Base-by-base conservation (phyloP, 1,140 invertebrate species). In the Cyclina sinensis region DNA sequence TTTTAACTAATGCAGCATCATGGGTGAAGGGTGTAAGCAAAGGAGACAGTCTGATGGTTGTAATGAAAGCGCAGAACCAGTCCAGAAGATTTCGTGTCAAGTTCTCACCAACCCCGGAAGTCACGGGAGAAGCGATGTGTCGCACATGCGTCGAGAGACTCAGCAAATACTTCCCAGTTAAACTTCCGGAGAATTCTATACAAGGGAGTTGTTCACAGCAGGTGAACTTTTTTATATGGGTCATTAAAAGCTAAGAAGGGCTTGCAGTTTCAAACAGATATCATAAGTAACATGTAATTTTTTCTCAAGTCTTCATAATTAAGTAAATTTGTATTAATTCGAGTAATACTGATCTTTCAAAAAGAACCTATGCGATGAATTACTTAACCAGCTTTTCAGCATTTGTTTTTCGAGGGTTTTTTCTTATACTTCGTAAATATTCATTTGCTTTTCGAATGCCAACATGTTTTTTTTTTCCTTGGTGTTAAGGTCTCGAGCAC, bases 21-120 rank as follows among this genome's bases (percentile, higher is more conserved):
- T 87, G 57, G 68, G 80, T 93, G 54, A 89, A 91, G 68, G 92
- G 91, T n/a, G 57, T 92, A 21, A 82, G 70, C 59, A 92, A 90
- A 59, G 91, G 90, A 1, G 92, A 93, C 81, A 93, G 91, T 79
- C 62, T 92, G 43, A 76, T 93, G 76, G 37, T 92, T 43, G 79
- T 93, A 11, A 90, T 80, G 78, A 90, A 90, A 32, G 48, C 51
- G 4, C 37, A 59, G 48, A 37, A 76, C 35, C 70, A 74, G 35
- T 62, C 70, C 18, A 74, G 85, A 37, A 79, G 87, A 30, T 91
- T 89, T 48, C 46, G 88, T 14, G 80, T 89, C 11, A 91, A 91
- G 74, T 89, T 89, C 83, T 65, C 76, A 18, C 27, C 54, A 3
- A 16, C 57, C 9, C 59, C 5, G 4, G 27, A 54, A 16, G 59